These are phyloP conservation scores for Cotesia vestalis DNA, from an alignment of 1,140 invertebrate genomes.

Conservation along the genomic window DNA sequence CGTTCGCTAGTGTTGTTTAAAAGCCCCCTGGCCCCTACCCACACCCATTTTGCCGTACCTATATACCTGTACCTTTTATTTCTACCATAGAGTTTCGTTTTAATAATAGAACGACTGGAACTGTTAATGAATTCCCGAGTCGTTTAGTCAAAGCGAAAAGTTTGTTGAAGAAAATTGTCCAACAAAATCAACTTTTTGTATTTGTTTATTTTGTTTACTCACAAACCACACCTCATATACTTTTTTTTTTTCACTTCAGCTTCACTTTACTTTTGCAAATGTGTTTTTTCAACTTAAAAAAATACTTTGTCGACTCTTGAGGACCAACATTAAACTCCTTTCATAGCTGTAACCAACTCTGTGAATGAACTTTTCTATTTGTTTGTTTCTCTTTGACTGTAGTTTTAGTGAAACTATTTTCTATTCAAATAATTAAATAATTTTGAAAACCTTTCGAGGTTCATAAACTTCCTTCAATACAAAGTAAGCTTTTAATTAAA, in stretches of 20 bases:
- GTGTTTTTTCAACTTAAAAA: conserved; percentile 1
- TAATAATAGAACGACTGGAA: conserved; percentile 8
- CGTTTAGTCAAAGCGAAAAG: conserved; percentile 18
- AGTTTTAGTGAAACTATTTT: no score
- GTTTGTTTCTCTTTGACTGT: not conserved
- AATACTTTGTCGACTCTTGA: conserved; percentile 4
- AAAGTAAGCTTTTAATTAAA: no score
- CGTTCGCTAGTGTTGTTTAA: not conserved
- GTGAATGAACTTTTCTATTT: not conserved
- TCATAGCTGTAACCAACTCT: not conserved
- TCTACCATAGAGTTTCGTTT: not conserved
- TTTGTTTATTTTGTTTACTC: not conserved
- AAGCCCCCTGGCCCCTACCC: not conserved
- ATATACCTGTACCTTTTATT: conserved; percentile 4
- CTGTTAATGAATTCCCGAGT: conserved; percentile 21
- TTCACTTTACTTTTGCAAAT: no score
- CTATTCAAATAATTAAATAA: no score
- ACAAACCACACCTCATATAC: not conserved
- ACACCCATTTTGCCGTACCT: not conserved
- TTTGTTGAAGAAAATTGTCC: conserved; percentile 17
- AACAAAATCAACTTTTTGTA: conserved; percentile 7
- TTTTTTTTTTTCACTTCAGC: not conserved
- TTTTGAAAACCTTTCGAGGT: no score
- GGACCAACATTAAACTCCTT: not conserved
- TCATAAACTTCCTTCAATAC: no score